Evolutionary conservation across 2,888 invertebrate genomes (phyloP).

Genomic region (Phyllotreta striolata): DNA sequence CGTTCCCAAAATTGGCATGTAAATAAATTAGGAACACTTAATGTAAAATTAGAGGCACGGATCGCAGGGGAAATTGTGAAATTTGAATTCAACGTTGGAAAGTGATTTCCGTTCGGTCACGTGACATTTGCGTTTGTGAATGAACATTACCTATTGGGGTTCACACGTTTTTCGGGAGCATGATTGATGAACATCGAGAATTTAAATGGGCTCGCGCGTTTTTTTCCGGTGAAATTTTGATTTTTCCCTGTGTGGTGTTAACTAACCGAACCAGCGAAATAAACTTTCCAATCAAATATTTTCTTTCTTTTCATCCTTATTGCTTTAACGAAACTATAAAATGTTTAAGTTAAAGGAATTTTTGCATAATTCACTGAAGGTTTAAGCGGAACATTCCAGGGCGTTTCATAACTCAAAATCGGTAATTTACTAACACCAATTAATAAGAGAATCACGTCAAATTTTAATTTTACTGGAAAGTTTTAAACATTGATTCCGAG

Average conservation of each 20-base stretch:
- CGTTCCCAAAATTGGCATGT: constrained; percentile 54
- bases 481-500: constrained; percentile 33
- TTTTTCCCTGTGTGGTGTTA: no score
- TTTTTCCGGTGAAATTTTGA: no score
- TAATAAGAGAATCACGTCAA: constrained; percentile 26
- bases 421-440: constrained; percentile 21
- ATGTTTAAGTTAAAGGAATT: no score
- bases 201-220: no score
- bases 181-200: constrained; percentile 39
- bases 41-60: constrained; percentile 57
- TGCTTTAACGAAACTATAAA: no score
- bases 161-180: constrained; percentile 20
- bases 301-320: no score
- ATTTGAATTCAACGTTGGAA: constrained; percentile 58
- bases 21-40: constrained; percentile 59
- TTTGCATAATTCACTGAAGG: not conserved
- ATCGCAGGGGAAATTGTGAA: constrained; percentile 60
- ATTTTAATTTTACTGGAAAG: constrained; percentile 30
- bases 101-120: constrained; percentile 56
- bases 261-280: no score
- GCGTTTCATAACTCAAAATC: constrained; percentile 12
- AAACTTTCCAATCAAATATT: no score
- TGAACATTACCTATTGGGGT: constrained; percentile 27
- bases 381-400: not conserved
- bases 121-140: constrained; percentile 52